phyloP scores from a whole-genome alignment of 2,888 invertebrate genomes.

The Agrenia bidenticulata region DNA sequence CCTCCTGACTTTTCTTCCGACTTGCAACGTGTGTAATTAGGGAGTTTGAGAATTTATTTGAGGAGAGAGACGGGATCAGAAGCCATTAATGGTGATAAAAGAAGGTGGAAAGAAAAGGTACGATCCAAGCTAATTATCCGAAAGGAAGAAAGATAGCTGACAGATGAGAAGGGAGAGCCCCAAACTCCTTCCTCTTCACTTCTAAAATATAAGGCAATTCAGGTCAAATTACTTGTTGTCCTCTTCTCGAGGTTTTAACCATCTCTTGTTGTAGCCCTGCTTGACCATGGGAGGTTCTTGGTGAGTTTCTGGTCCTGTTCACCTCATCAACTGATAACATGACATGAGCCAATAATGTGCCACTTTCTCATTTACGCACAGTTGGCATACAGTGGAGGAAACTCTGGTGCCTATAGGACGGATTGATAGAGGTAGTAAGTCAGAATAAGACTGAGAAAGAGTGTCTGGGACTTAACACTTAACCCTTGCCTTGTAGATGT shows the following conservation, averaged over 20 bases:
- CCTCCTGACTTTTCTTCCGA: too few relatives aligned
- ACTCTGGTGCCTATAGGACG: too few relatives aligned
- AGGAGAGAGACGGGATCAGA: conserved; percentile 41
- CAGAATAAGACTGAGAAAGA: too few relatives aligned
- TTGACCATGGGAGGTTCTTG: not conserved
- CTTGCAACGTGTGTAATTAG: conserved; percentile 36
- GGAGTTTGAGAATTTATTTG: conserved; percentile 45
- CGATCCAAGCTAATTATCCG: conserved; percentile 46
- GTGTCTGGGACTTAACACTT: too few relatives aligned
- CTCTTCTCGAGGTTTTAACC: not conserved
- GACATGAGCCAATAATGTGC: too few relatives aligned
- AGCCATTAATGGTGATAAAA: conserved; percentile 46
- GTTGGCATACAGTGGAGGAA: too few relatives aligned
- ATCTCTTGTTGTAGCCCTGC: not conserved
- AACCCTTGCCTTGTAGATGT: too few relatives aligned
- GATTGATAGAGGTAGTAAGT: too few relatives aligned
- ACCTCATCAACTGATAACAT: too few relatives aligned
- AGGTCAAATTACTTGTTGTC: conserved; percentile 43
- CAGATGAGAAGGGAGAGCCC: conserved; percentile 38
- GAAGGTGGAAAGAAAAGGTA: conserved; percentile 27
- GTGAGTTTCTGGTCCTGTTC: not conserved
- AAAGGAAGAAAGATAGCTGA: conserved; percentile 48
- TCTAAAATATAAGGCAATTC: conserved; percentile 26
- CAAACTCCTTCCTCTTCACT: conserved; percentile 1
- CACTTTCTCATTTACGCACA: too few relatives aligned